phyloP scores from a whole-genome alignment of 2,888 invertebrate species.

The Thalpophila matura region DNA sequence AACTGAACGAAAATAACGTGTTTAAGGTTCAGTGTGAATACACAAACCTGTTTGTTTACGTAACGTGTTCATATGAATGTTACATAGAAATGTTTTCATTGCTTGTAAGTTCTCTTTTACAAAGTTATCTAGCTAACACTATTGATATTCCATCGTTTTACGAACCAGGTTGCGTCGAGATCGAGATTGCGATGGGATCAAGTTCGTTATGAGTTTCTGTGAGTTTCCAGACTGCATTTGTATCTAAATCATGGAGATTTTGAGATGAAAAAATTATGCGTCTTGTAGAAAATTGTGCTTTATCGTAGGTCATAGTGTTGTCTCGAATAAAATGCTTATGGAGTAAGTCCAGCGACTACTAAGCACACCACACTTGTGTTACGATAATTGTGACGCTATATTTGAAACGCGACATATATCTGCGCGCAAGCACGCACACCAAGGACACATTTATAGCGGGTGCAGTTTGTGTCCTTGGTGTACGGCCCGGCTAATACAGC shows the following conservation, averaged over 20 bases:
- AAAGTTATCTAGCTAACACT: not conserved
- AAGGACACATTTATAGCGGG: no score
- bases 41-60: slow-evolving; percentile 10
- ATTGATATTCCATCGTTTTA: not conserved
- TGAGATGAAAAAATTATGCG: not conserved
- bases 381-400: no score
- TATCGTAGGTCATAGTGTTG: not conserved
- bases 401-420: no score
- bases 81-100: slow-evolving; percentile 10
- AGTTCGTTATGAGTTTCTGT: not conserved
- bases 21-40: not conserved
- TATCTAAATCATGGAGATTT: not conserved
- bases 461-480: no score
- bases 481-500: no score
- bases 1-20: not conserved
- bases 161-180: not conserved
- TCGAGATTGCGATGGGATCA: not conserved
- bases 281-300: not conserved
- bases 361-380: no score
- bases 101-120: not conserved
- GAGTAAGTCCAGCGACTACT: no score
- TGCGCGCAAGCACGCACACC: no score
- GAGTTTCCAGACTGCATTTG: not conserved
- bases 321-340: no score
- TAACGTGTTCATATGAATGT: not conserved